Evolutionary conservation across 2,797 vertebrate genomes (phyloP).

Genomic region (Hyperoplus lanceolatus): DNA sequence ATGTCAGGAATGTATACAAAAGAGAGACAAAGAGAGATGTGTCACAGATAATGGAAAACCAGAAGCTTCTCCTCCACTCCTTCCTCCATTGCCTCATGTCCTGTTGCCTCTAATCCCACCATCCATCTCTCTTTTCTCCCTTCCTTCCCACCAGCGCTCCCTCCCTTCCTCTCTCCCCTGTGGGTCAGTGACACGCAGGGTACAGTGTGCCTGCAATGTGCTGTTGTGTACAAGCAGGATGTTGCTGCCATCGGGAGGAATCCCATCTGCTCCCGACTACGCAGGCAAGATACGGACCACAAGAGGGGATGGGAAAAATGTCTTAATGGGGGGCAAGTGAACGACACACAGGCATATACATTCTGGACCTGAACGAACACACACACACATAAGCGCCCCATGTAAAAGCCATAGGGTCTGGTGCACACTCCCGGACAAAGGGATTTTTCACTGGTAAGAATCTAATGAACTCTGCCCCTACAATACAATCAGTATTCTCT

Average conservation of each 20-base stretch:
- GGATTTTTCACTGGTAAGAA: conserved; percentile 27
- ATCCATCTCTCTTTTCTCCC: conserved; percentile 53
- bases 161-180: neutral
- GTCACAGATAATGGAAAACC: conserved; percentile 37
- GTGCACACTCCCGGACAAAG: neutral
- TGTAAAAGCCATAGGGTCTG: conserved; percentile 4
- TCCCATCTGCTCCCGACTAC: conserved; percentile 74
- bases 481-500: neutral
- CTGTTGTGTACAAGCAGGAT: conserved; percentile 70
- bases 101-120: conserved; percentile 22
- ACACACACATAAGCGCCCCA: neutral
- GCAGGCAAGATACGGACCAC: conserved; percentile 37
- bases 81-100: conserved; percentile 1
- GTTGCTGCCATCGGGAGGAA: conserved; percentile 75
- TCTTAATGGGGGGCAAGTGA: conserved; percentile 44
- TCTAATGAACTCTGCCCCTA: conserved; percentile 7
- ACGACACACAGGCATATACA: conserved; percentile 16
- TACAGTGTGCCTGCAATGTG: conserved; percentile 41
- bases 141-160: conserved; percentile 48
- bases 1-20: conserved; percentile 60
- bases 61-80: conserved; percentile 19
- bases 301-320: conserved; percentile 54
- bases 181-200: conserved; percentile 76
- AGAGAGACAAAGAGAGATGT: conserved; percentile 18
- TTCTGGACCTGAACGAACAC: conserved; percentile 15